Evolutionary conservation across 2,113 vertebrate species (phyloP), one percentile per base, ranked within the genome.

Genomic region (Lucifuga dentata): DNA sequence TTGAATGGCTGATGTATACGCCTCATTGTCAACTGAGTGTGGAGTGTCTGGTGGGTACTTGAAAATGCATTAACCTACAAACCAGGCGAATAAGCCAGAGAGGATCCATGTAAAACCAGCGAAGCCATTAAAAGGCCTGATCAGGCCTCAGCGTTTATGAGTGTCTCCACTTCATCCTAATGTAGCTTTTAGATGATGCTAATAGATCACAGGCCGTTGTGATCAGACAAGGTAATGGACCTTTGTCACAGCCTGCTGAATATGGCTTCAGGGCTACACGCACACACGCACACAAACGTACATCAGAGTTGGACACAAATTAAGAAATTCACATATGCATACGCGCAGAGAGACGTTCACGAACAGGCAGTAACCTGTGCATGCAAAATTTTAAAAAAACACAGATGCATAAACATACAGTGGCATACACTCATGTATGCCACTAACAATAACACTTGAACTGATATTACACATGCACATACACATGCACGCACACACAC

Each of bases 191-290:
- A 98, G 95, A 95, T 94, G 94, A 95, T 95, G 95, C 94, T 95
- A 95, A 97, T 97, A 97, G 95, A 96, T 97, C 95, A 96, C 95
- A 93, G 94, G 93, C 93, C 92, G 91, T 93, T 95, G 93, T 92
- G 95, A 96, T 95, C 93, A 94, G 94, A 96, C 94, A 94, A 94
- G 95, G 95, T 97, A 97, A 98, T 97, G 95, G 96, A 94, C 94
- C 95, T 96, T 95, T 95, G 95, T 96, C 95, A 94, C 94, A 93
- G 94, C 93, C 94, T 95, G 95, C 95, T 96, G 95, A 95, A 95
- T 95, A 95, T 94, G 93, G 96, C 95, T 95, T 92, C 94, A 94
- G 95, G 95, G 94, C 93, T 92, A 90, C 94, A 92, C 93, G 92
- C 93, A 92, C 92, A 93, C 93, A 94, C 33, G 45, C 44, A 51